phyloP scores from a whole-genome alignment of 2,888 invertebrate species.

The Rhodophaea formosa region DNA sequence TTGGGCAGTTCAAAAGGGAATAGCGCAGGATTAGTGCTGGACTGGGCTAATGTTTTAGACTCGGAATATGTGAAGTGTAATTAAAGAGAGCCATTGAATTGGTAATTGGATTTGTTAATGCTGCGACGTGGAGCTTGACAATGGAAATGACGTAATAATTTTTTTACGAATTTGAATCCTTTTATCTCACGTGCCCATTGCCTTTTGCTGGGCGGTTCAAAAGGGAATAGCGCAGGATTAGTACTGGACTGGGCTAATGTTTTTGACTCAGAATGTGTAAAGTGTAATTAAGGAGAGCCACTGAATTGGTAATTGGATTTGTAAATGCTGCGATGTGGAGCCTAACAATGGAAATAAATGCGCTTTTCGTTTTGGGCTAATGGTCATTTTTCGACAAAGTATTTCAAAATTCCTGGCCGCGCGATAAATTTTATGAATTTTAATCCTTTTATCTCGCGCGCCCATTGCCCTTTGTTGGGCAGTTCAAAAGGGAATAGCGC shows the following conservation, averaged over 20 bases:
- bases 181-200: conserved; percentile 62
- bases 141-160: too few relatives aligned
- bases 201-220: conserved; percentile 51
- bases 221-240: conserved; percentile 46
- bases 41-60: conserved; percentile 11
- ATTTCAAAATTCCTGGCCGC: conserved; percentile 34
- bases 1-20: conserved; percentile 44
- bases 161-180: conserved; percentile 72
- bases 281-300: conserved; percentile 42
- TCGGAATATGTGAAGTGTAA: conserved; percentile 34
- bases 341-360: conserved; percentile 3
- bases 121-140: conserved; percentile 7
- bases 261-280: conserved; percentile 27
- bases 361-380: too few relatives aligned
- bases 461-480: conserved; percentile 56
- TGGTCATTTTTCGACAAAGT: too few relatives aligned
- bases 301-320: conserved; percentile 37
- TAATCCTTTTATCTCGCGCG: conserved; percentile 69
- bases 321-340: conserved; percentile 16
- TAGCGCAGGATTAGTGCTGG: conserved; percentile 31
- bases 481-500: conserved; percentile 44
- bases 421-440: conserved; percentile 68
- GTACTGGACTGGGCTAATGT: conserved; percentile 13
- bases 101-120: conserved; percentile 32
- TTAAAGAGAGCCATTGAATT: conserved; percentile 42